Evolutionary conservation across 1,140 invertebrate species (phyloP).

Genomic region (Plectrocnemia conspersa): DNA sequence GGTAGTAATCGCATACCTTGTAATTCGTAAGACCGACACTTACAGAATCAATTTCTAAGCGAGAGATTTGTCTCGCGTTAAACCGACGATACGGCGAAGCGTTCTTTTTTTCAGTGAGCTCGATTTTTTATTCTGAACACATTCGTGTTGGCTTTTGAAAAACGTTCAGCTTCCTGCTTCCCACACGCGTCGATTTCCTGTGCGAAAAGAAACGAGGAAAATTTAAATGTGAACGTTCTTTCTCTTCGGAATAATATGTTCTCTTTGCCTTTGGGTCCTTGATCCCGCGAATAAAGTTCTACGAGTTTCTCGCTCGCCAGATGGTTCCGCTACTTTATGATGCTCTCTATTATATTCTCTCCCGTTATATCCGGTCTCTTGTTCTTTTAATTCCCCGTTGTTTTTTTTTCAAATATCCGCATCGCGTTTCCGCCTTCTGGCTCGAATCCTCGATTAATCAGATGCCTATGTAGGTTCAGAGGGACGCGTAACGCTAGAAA

Average conservation of each 20-base stretch:
- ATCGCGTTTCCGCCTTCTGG: no score
- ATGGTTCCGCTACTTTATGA: constrained; percentile 34
- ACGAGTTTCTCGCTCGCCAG: constrained; percentile 28
- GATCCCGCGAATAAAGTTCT: constrained; percentile 29
- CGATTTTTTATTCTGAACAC: constrained; percentile 8
- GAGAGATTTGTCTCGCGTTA: no score
- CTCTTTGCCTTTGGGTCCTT: constrained; percentile 28
- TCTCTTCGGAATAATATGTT: constrained; percentile 23
- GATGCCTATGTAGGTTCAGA: no score
- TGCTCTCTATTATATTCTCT: constrained; percentile 26
- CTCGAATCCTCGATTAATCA: no score
- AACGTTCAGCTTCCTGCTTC: constrained; percentile 29
- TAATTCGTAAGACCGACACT: no score
- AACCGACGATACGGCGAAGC: no score
- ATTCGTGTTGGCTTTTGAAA: constrained; percentile 4
- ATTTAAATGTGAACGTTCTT: no score
- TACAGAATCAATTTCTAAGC: no score
- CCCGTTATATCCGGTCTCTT: constrained; percentile 32
- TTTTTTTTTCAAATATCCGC: no score
- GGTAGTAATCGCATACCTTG: no score
- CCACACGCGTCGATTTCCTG: constrained; percentile 30
- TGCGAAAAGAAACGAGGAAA: constrained; percentile 27
- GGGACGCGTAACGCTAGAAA: no score
- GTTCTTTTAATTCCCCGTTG: no score
- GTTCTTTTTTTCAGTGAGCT: constrained; percentile 15